Base-by-base conservation (phyloP, 2,888 invertebrate genomes). In the Callyntrura sp. region DNA sequence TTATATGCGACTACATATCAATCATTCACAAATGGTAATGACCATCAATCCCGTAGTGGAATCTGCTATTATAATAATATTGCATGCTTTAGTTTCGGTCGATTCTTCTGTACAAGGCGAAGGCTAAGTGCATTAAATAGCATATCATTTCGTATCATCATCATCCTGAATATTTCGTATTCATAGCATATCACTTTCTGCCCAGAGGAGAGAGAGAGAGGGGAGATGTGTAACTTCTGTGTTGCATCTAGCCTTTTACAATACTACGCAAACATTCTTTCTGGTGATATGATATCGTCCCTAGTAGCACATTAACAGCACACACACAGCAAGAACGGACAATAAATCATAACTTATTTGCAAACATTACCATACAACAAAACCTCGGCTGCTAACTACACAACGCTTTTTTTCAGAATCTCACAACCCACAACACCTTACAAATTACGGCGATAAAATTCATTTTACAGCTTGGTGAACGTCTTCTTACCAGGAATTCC, bases 11-110 rank as follows among this genome's bases (percentile, higher is more conserved):
- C n/a, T n/a, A n/a, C 65, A 76, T 81, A 87, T 81, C 81, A 87
- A 87, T 87, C 87, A 87, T 87, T 87, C 81, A 68, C 79, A 86
- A 86, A 86, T 86, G 86, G 86, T 79, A 70, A 82, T 87, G 86
- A 62, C 62, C 85, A 85, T 76, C 51, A n/a, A n/a, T n/a, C n/a
- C n/a, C n/a, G n/a, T n/a, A n/a, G n/a, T n/a, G n/a, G n/a, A n/a
- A n/a, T n/a, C n/a, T n/a, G n/a, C 73, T 76, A n/a, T 70, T 20
- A 73, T 20, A 45, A 17, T 20, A 73, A 8, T 35, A 57, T 55
- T 25, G 55, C 57, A 79, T n/a, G n/a, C n/a, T n/a, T 57, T 57
- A 57, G 79, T 57, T 57, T 57, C 14, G 55, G 57, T 23, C 20
- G 65, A 48, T 73, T 45, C 57, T 9, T 1, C 55, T 79, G 79